Evolutionary conservation across 2,888 invertebrate species (phyloP).

Genomic region (Drosophila paracracens): DNA sequence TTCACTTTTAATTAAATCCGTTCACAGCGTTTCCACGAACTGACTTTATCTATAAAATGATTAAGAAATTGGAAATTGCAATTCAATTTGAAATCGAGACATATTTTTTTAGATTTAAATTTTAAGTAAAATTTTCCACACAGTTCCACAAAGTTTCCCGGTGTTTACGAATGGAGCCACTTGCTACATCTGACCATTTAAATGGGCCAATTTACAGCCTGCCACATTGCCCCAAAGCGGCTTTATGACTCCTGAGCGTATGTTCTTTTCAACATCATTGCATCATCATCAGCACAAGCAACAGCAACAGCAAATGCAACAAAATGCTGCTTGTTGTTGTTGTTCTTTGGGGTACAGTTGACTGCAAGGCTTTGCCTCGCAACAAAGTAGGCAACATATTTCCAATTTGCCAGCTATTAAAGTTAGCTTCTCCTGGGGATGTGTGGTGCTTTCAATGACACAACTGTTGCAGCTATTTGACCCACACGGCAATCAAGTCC

Average conservation of each 20-base stretch:
- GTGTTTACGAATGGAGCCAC: neutral
- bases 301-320: neutral
- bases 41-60: neutral
- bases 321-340: neutral
- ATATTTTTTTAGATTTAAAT: neutral
- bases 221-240: neutral
- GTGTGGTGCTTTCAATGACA: neutral
- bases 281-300: slow-evolving; percentile 34
- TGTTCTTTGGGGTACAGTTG: neutral
- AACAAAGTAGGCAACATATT: slow-evolving; percentile 46
- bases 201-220: neutral
- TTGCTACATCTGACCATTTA: neutral
- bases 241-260: slow-evolving; percentile 16
- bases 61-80: neutral
- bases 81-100: neutral
- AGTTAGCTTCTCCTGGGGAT: neutral
- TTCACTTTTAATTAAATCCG: neutral
- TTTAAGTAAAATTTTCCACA: neutral
- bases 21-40: neutral
- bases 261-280: slow-evolving; percentile 18
- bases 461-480: slow-evolving; percentile 42
- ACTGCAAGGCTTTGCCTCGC: slow-evolving; percentile 16
- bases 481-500: neutral
- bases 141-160: neutral
- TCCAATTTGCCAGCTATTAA: neutral